Conservation (phyloP, 1,140 invertebrate species). For the Polypedilum pembai region DNA sequence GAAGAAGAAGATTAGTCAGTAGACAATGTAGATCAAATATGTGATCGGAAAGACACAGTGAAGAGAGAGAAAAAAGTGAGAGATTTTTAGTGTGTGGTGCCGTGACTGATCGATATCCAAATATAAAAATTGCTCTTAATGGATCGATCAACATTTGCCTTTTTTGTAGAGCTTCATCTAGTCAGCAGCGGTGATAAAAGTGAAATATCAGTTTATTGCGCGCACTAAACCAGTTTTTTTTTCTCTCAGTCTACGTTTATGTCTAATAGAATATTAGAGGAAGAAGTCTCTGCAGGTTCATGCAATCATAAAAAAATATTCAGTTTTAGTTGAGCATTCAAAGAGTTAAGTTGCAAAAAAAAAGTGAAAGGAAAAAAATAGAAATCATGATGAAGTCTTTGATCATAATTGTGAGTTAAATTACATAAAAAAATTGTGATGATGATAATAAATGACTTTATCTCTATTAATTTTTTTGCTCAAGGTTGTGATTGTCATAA, state of each 20-base stretch:
- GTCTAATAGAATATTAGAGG: neutral
- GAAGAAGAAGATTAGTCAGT: no score
- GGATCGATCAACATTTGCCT: slow-evolving; percentile 16
- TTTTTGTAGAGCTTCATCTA: neutral
- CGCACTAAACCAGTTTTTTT: neutral
- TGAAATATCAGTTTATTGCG: neutral
- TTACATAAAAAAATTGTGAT: neutral
- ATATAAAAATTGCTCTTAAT: neutral
- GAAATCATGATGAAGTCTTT: neutral
- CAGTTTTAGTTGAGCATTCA: slow-evolving; percentile 12
- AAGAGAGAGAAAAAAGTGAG: no score
- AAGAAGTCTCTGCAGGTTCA: neutral
- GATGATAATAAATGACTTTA: no score
- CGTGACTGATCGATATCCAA: no score
- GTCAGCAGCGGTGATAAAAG: neutral
- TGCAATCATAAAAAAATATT: neutral
- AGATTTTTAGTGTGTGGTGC: no score
- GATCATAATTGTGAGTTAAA: neutral
- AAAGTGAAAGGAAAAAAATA: neutral
- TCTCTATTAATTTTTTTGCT: neutral
- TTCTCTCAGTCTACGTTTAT: neutral
- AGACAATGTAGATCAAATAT: no score
- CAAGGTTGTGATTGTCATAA: neutral
- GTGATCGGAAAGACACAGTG: no score
- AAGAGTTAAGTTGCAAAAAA: neutral